Base-by-base conservation (phyloP, 2,113 vertebrate genomes). In the Tachysurus vachellii region DNA sequence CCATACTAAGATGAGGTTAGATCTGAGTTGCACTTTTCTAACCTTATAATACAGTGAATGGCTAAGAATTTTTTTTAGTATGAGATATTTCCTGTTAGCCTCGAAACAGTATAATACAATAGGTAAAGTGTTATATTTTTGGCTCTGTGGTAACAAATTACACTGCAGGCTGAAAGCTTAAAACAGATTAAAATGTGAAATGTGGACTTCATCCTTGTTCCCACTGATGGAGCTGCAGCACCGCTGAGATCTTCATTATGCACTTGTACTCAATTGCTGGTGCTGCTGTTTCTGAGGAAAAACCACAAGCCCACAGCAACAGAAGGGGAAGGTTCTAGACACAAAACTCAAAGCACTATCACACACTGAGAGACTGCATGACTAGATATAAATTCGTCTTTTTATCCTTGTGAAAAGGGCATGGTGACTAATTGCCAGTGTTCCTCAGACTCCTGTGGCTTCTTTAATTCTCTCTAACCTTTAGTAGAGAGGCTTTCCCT, bases 131-230 rank as follows among this genome's bases (percentile, higher is more conserved):
- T 80, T 86, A 89, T 85, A 80, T 91, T 86, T 92, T 88, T 70
- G 61, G 36, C 86, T 89, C 89, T 82, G 87, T 89, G 92, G 66
- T 64, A 89, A 86, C 93, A 89, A 92, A 91, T 92, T 88, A 86
- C 75, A 91, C 84, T 76, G 66, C 93, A 93, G 91, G 90, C 90
- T 91, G 92, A 93, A 94, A 94, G 93, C 92, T 91, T 91, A 92
- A 89, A 91, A 90, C 86, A 93, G 93, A 94, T 94, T 93, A 92
- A 93, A 92, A 31, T 36, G 44, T 56, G n/a, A 57, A 56, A 81
- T 81, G 56, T 61, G 31, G 62, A 66, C 50, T 70, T 44, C 53
- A 80, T 86, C 31, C 62, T 70, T 80, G 50, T 71, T 56, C 66
- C 66, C 66, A 71, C 16, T 71, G 85, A 80, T 80, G 76, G 62